These are phyloP conservation scores for Pyrgilauda ruficollis DNA, from an alignment of 2,113 vertebrate species.

Conservation along the genomic window DNA sequence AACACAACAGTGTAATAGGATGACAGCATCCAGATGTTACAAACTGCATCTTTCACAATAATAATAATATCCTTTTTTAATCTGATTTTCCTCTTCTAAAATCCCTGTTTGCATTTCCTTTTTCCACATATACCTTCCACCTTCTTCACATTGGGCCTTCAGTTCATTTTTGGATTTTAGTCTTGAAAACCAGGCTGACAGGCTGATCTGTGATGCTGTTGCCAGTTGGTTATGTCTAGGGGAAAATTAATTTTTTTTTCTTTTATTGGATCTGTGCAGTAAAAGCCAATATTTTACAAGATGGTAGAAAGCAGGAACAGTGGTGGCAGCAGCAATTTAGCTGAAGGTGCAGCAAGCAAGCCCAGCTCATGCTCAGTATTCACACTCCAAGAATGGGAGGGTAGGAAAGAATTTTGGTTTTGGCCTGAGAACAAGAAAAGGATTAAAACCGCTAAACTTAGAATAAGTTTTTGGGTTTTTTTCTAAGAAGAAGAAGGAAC, in stretches of 20 bases:
- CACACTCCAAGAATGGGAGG: neutral
- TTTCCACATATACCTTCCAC: neutral
- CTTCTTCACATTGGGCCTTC: neutral
- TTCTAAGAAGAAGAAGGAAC: neutral
- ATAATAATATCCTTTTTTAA: neutral
- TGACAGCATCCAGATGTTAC: neutral
- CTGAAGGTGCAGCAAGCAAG: neutral
- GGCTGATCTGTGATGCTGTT: neutral
- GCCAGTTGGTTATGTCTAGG: neutral
- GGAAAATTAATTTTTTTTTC: neutral
- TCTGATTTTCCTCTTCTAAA: neutral
- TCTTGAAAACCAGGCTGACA: neutral
- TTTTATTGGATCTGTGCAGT: neutral
- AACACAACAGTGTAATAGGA: neutral
- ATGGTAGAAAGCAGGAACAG: conserved; percentile 1
- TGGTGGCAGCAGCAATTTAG: neutral
- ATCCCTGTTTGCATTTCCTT: neutral
- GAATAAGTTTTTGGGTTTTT: neutral
- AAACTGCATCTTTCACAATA: neutral
- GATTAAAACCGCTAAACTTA: conserved; percentile 41
- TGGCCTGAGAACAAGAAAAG: conserved; percentile 44
- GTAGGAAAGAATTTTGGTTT: conserved; percentile 37
- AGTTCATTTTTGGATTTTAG: neutral
- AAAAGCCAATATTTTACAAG: conserved; percentile 41
- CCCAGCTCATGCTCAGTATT: neutral